phyloP scores from a whole-genome alignment of 2,888 invertebrate species.

The Latrodectus elegans region DNA sequence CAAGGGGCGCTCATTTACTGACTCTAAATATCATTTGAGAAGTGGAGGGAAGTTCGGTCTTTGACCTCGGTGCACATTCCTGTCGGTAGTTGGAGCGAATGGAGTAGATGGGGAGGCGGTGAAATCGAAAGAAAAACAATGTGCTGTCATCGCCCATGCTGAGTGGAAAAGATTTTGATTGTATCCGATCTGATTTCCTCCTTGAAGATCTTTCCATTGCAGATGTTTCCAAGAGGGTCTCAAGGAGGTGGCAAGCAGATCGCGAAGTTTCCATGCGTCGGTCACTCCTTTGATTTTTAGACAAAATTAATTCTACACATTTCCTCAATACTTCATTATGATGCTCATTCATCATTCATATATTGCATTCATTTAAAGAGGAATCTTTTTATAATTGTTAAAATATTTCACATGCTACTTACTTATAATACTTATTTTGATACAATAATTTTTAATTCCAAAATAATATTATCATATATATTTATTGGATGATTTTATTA shows the following conservation, averaged over 20 bases:
- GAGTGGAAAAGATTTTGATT: conserved; percentile 45
- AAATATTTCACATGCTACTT: too few species aligned
- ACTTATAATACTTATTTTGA: too few species aligned
- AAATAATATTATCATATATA: too few species aligned
- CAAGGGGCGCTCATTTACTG: conserved; percentile 22
- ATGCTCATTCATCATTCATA: too few species aligned
- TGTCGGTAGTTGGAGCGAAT: conserved; percentile 46
- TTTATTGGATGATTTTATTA: too few species aligned
- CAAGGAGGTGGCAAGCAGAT: neutral
- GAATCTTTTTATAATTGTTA: too few species aligned
- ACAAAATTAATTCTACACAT: too few species aligned
- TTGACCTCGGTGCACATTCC: conserved; percentile 59
- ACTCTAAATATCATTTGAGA: conserved; percentile 48
- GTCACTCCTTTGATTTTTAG: too few species aligned
- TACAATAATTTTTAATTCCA: too few species aligned
- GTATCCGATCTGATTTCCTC: conserved; percentile 48
- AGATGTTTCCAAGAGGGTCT: conserved; percentile 32
- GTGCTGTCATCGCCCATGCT: conserved; percentile 43
- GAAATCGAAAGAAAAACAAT: conserved; percentile 45
- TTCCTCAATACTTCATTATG: too few species aligned
- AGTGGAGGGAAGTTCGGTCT: conserved; percentile 37
- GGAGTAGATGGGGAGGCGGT: neutral
- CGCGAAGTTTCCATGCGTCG: neutral
- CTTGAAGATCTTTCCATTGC: neutral
- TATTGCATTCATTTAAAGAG: too few species aligned